These are phyloP conservation scores for Allolobophora icterica DNA, from an alignment of 2,888 invertebrate genomes.

Conservation along the genomic window DNA sequence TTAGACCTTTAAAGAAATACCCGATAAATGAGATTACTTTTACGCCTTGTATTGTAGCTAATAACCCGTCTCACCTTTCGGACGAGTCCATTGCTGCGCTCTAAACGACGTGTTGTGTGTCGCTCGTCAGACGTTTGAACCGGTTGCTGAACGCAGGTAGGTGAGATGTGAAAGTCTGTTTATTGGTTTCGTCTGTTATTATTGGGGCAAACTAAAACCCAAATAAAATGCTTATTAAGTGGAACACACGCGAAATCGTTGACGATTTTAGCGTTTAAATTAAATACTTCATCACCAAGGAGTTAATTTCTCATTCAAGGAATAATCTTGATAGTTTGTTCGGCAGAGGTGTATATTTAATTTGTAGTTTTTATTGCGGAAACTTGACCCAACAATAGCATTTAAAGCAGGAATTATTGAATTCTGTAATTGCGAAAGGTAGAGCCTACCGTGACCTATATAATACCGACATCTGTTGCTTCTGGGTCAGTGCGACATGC, in stretches of 20 bases:
- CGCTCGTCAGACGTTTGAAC: neutral
- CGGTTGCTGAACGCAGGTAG: neutral
- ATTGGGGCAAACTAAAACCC: neutral
- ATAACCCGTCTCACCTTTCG: neutral
- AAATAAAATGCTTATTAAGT: neutral
- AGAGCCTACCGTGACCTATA: neutral
- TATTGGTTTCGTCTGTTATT: neutral
- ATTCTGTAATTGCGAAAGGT: neutral
- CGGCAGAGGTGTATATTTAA: too few species aligned
- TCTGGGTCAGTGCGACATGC: neutral
- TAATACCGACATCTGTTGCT: neutral
- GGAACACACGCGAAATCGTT: neutral
- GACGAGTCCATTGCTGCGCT: conserved; percentile 22
- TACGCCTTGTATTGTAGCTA: neutral
- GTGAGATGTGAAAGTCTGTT: neutral
- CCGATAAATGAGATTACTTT: neutral
- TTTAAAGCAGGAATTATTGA: neutral
- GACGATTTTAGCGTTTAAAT: neutral
- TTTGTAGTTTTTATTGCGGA: neutral
- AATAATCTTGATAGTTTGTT: neutral
- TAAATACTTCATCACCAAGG: neutral
- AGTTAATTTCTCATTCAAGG: neutral
- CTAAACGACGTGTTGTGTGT: neutral
- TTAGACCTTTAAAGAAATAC: neutral
- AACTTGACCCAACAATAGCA: neutral